phyloP scores from a whole-genome alignment of 2,113 vertebrate genomes.

The Stercorarius parasiticus region DNA sequence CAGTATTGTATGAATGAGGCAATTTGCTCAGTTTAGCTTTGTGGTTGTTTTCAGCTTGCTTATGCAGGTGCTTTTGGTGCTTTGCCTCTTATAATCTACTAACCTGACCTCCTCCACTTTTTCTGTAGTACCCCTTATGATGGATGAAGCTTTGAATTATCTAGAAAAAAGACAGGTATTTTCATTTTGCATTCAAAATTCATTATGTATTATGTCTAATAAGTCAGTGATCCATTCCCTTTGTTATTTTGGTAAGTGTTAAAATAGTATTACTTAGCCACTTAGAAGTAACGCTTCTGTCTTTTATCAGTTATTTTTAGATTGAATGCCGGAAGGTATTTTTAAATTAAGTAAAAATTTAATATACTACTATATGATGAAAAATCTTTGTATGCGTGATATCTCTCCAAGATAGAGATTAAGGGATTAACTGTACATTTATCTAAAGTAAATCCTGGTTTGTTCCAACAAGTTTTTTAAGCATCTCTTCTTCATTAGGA shows the following conservation, averaged over 20 bases:
- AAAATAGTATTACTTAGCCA: background rate
- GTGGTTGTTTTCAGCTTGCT: background rate
- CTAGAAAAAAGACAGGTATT: slow-evolving; percentile 91
- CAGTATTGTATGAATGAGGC: background rate
- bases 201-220: background rate
- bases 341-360: background rate
- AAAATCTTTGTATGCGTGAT: background rate
- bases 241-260: background rate
- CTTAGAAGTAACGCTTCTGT: background rate
- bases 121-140: slow-evolving; percentile 91
- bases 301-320: background rate
- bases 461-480: background rate
- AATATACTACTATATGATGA: background rate
- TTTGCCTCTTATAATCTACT: background rate
- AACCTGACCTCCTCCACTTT: background rate
- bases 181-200: background rate
- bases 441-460: background rate
- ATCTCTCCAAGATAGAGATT: background rate
- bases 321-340: background rate
- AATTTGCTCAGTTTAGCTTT: background rate
- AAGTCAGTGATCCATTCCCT: background rate
- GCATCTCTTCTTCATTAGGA: background rate
- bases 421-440: background rate
- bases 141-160: slow-evolving; percentile 93
- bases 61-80: background rate